phyloP scores from a whole-genome alignment of 2,888 invertebrate species.

The Trimorus sp. region DNA sequence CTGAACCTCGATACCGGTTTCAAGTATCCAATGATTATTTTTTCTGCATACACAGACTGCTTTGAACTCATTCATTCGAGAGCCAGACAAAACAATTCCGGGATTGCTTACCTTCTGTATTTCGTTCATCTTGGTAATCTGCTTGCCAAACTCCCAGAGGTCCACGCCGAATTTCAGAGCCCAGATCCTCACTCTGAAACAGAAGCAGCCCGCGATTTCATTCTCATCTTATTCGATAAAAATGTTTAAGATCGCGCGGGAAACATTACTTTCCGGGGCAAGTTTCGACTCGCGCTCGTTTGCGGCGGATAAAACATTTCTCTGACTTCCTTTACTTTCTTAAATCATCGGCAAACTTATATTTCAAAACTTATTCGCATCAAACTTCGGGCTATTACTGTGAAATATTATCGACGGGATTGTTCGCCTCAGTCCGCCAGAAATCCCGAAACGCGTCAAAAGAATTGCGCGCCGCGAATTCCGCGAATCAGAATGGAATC shows the following conservation, averaged over 20 bases:
- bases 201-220: slow-evolving; percentile 24
- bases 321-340: slow-evolving; percentile 58
- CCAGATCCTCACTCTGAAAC: slow-evolving; percentile 93
- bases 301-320: slow-evolving; percentile 54
- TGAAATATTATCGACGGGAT: slow-evolving; percentile 50
- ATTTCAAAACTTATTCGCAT: slow-evolving; percentile 60
- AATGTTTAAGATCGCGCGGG: slow-evolving; percentile 33
- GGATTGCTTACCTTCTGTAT: slow-evolving; percentile 86
- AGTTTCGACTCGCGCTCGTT: slow-evolving; percentile 42
- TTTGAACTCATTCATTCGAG: too few relatives aligned
- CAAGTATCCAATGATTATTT: too few relatives aligned
- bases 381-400: slow-evolving; percentile 55
- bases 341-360: slow-evolving; percentile 61
- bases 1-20: too few relatives aligned
- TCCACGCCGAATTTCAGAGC: slow-evolving; percentile 95
- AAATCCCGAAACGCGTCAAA: background rate
- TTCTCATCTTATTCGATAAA: slow-evolving; percentile 43
- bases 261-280: slow-evolving; percentile 46
- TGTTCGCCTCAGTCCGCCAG: slow-evolving; percentile 19
- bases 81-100: too few relatives aligned
- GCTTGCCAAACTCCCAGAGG: slow-evolving; percentile 93
- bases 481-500: too few relatives aligned
- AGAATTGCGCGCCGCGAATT: background rate
- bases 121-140: slow-evolving; percentile 94
- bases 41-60: too few relatives aligned